Conservation (phyloP, 2,797 vertebrate species). For the Cyprinodon diabolis region DNA sequence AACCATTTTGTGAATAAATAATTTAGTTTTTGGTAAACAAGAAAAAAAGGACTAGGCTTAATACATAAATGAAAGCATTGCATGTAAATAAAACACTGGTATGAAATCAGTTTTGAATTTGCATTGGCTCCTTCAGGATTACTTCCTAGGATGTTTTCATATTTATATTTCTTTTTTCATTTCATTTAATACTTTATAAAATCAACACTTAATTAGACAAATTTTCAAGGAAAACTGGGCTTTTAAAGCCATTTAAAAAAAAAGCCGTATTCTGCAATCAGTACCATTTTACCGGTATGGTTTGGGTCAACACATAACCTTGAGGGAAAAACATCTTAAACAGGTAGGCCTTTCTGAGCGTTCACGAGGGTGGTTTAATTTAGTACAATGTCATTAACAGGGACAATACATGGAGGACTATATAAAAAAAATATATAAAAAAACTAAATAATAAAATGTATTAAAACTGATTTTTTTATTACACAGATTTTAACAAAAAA, state of each 20-base stretch:
- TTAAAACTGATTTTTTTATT: neutral
- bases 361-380: too few species aligned
- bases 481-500: too few species aligned
- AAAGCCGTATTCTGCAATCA: neutral
- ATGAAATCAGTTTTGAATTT: constrained; percentile 1
- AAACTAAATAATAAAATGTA: neutral
- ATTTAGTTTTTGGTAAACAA: constrained; percentile 18
- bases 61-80: neutral
- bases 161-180: neutral
- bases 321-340: neutral
- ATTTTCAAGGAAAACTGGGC: neutral
- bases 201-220: neutral
- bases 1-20: constrained; percentile 15
- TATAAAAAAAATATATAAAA: too few species aligned
- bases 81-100: neutral
- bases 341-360: too few species aligned
- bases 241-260: neutral
- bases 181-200: neutral
- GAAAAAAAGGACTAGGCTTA: constrained; percentile 6
- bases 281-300: neutral
- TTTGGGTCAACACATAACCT: neutral
- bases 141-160: neutral
- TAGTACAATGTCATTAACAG: too few species aligned
- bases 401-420: too few species aligned
- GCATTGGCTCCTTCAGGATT: neutral